A percentile compares a stretch with the other conserved stretches of the same genome.
Evolutionary conservation across 2,888 invertebrate species (phyloP).

Genomic region (Yponomeuta sedellus): DNA sequence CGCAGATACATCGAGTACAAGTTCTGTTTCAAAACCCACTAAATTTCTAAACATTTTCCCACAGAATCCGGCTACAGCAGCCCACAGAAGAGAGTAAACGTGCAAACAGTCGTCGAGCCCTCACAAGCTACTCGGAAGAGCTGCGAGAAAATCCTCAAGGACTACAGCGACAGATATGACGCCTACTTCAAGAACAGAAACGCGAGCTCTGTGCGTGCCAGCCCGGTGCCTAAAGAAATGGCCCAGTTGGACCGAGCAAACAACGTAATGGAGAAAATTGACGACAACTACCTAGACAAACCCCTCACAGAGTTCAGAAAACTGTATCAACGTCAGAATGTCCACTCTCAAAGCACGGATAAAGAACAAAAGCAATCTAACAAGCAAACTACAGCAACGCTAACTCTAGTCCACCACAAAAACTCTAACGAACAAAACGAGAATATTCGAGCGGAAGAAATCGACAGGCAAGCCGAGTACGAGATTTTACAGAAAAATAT

Average conservation of each 20-base stretch:
- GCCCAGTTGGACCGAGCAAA: conserved; percentile 23
- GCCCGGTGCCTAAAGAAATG: conserved; percentile 35
- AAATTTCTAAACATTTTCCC: background rate
- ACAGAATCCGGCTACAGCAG: background rate
- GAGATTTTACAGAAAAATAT: conserved; percentile 42
- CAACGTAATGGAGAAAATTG: conserved; percentile 18
- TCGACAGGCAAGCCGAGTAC: conserved; percentile 33
- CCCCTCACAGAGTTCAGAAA: conserved; percentile 58
- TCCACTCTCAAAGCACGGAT: conserved; percentile 10
- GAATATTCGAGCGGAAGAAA: conserved; percentile 22
- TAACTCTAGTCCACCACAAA: conserved; percentile 4
- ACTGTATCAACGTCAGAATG: conserved; percentile 34
- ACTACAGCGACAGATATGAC: conserved; percentile 39
- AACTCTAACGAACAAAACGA: conserved; percentile 17
- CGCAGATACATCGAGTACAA: too few relatives aligned
- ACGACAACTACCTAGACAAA: conserved; percentile 46
- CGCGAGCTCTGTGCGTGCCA: conserved; percentile 25
- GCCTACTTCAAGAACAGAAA: conserved; percentile 36
- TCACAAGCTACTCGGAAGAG: conserved; percentile 23
- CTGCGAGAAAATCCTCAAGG: conserved; percentile 45
- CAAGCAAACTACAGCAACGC: background rate
- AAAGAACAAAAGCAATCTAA: conserved; percentile 1
- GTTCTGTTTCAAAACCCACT: too few relatives aligned
- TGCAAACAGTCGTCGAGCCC: background rate
- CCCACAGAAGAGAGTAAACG: background rate